Base-by-base conservation (phyloP, 2,797 vertebrate species). In the Semotilus atromaculatus region DNA sequence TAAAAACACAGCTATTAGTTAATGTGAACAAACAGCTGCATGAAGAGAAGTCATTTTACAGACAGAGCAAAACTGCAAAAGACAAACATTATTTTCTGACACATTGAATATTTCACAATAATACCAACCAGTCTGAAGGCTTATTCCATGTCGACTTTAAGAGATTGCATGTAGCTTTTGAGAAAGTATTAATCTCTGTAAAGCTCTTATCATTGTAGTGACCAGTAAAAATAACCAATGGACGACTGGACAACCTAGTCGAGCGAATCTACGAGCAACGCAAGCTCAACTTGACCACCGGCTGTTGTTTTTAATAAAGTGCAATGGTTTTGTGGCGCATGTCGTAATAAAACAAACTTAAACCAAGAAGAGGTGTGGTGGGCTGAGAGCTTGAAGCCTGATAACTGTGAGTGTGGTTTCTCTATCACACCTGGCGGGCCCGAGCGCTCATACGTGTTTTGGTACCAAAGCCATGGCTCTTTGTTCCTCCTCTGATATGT, bases 401-500 rank as follows among this genome's bases (percentile, higher is more conserved):
- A 83, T 75, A 74, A 64, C 71, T 26, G 81, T 4, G n/a, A 58
- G 31, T 83, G 82, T 2, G 82, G 82, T 83, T 83, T 83, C 64
- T 77, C 82, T 74, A 14, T 38, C 38, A 23, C 43, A 78, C 66
- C 55, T 26, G 43, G 16, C 31, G 26, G 36, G 29, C 34, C 40
- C 53, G 55, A 64, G 67, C 18, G 10, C 76, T 79, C 45, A 58
- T 48, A 48, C 51, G 6, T 29, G 72, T 68, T 68, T 87, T 72
- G 53, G 58, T 73, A 81, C 80, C 62, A 62, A 40, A 82, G 40
- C 23, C 31, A 29, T 74, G 40, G 26, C 53, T 64, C 62, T 78
- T 79, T 82, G 51, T 82, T 81, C 72, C 43, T 76, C 60, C 81
- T 71, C 60, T 80, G 75, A 67, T 83, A 36, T 58, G 51, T 85